Evolutionary conservation across 2,797 vertebrate species (phyloP).

Genomic region (Telmatherina bonti): DNA sequence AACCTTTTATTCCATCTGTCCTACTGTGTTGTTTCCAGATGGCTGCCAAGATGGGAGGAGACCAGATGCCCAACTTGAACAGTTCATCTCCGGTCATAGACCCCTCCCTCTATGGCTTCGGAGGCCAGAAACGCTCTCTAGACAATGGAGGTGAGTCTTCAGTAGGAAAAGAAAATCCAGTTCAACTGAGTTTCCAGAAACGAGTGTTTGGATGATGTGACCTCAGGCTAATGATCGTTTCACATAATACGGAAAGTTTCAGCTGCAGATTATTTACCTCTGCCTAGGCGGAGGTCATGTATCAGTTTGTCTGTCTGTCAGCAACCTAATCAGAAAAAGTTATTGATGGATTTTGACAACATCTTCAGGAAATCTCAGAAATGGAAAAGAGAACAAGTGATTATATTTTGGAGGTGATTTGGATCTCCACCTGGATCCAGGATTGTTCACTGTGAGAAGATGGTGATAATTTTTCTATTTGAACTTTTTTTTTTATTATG

Average conservation of each 20-base stretch:
- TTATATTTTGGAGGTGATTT: no score
- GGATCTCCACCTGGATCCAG: no score
- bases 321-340: no score
- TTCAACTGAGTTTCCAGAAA: not conserved
- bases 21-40: slow-evolving; percentile 82
- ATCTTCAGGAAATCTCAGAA: no score
- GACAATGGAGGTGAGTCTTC: slow-evolving; percentile 92
- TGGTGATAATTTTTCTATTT: no score
- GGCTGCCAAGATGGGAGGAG: slow-evolving; percentile 95
- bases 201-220: not conserved
- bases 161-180: not conserved
- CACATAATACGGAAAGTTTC: not conserved
- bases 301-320: no score
- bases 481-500: no score
- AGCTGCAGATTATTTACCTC: not conserved
- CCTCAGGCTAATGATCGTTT: not conserved
- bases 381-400: no score
- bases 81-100: slow-evolving; percentile 93
- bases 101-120: slow-evolving; percentile 92
- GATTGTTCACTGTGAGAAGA: no score
- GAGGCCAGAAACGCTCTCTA: slow-evolving; percentile 92
- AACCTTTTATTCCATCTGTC: slow-evolving; percentile 24
- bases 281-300: not conserved
- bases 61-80: slow-evolving; percentile 96
- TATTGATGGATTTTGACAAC: no score